Conservation (phyloP, 2,113 vertebrate species). For the Diadophis punctatus region DNA sequence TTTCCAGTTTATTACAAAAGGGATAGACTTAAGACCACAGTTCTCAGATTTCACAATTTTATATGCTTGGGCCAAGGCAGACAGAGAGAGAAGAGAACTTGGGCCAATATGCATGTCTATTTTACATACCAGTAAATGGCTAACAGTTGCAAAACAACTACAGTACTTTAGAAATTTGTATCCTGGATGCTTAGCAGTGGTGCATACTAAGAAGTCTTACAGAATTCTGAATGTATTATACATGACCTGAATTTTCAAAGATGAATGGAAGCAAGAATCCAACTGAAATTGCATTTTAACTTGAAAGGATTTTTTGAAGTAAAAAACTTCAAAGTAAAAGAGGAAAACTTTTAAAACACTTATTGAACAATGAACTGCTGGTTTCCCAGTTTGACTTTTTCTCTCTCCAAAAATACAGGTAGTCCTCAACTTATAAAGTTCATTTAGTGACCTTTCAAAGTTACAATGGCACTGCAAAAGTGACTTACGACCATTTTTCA, state of each 20-base stretch:
- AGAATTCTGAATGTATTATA: slow-evolving; percentile 4
- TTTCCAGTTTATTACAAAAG: slow-evolving; percentile 30
- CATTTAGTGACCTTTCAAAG: neutral
- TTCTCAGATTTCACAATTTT: neutral
- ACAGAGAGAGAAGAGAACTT: neutral
- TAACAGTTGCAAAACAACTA: slow-evolving; percentile 1
- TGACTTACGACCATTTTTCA: neutral
- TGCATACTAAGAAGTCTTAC: slow-evolving; percentile 8
- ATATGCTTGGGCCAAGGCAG: neutral
- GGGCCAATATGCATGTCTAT: neutral
- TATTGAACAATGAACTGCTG: neutral
- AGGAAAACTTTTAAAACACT: neutral
- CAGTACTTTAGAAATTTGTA: neutral
- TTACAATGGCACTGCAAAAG: neutral
- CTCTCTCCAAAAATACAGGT: neutral
- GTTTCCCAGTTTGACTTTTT: neutral
- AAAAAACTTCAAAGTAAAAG: neutral
- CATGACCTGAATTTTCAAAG: rapidly evolving
- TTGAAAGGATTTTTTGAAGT: neutral
- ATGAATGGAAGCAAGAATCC: neutral
- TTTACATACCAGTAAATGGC: slow-evolving; percentile 5
- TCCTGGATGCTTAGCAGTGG: neutral
- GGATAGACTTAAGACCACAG: slow-evolving; percentile 13
- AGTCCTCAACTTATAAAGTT: neutral
- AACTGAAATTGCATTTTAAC: neutral